phyloP scores from a whole-genome alignment of 1,140 invertebrate species.

The Manduca sexta region DNA sequence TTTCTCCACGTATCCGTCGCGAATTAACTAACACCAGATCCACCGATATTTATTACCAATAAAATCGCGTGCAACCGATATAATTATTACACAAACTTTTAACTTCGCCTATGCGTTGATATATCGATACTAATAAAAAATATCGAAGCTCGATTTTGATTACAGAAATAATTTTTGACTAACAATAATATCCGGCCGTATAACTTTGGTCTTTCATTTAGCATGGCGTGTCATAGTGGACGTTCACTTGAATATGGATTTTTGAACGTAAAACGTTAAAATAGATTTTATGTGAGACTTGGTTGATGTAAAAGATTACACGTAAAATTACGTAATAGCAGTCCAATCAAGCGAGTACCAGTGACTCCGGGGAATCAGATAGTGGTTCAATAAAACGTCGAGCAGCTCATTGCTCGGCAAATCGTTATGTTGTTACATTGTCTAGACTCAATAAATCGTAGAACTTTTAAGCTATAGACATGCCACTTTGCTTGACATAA shows the following conservation, averaged over 20 bases:
- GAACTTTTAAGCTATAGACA: slow-evolving; percentile 19
- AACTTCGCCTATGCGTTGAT: slow-evolving; percentile 9
- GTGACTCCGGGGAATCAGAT: slow-evolving; percentile 28
- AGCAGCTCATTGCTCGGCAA: slow-evolving; percentile 13
- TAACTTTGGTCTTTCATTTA: slow-evolving; percentile 17
- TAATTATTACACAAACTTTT: slow-evolving; percentile 38
- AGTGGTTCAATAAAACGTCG: slow-evolving; percentile 30
- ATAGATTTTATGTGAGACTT: too few species aligned
- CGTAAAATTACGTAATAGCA: slow-evolving; percentile 15
- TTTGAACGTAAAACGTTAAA: too few species aligned
- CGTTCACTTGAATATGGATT: too few species aligned
- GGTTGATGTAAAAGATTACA: too few species aligned
- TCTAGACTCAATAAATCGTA: slow-evolving; percentile 40
- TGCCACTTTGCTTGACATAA: neutral
- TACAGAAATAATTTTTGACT: slow-evolving; percentile 36
- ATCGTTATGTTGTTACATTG: slow-evolving; percentile 40
- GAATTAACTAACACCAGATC: slow-evolving; percentile 44
- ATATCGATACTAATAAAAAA: slow-evolving; percentile 15
- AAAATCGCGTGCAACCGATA: slow-evolving; percentile 34
- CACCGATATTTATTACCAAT: slow-evolving; percentile 59
- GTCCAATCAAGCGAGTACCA: slow-evolving; percentile 11
- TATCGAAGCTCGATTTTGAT: slow-evolving; percentile 28
- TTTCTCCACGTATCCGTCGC: slow-evolving; percentile 26
- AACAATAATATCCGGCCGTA: slow-evolving; percentile 53
- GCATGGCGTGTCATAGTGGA: too few species aligned